Conservation (phyloP, 2,113 vertebrate species). For the Glaucidium brasilianum region DNA sequence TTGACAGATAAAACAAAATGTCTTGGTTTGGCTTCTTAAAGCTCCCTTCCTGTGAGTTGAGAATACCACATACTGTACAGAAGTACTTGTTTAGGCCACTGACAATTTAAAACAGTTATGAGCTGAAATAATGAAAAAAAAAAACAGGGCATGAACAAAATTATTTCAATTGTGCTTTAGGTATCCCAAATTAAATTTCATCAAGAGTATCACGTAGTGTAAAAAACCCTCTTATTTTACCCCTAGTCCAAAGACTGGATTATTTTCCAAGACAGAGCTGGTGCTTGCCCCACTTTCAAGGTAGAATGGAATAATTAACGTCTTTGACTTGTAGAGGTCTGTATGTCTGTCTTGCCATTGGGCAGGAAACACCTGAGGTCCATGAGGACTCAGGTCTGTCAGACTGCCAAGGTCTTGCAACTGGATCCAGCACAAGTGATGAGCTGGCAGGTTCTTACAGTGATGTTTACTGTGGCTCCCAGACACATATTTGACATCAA, state of each 20-base stretch:
- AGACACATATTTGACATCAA: background rate
- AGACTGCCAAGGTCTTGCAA: background rate
- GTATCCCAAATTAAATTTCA: background rate
- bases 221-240: background rate
- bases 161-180: background rate
- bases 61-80: background rate
- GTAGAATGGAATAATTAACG: background rate
- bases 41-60: background rate
- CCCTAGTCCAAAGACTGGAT: background rate
- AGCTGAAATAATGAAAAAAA: background rate
- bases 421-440: background rate
- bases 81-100: background rate
- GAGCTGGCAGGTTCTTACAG: background rate
- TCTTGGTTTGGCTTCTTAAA: background rate
- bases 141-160: background rate
- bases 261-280: background rate
- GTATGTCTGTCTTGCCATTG: background rate
- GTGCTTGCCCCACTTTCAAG: background rate
- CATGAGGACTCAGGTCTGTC: background rate
- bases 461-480: background rate
- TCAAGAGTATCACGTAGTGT: background rate
- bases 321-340: background rate
- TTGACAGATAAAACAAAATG: background rate
- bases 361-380: background rate
- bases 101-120: background rate